phyloP scores from a whole-genome alignment of 2,888 invertebrate species.

The Callosobruchus maculatus region DNA sequence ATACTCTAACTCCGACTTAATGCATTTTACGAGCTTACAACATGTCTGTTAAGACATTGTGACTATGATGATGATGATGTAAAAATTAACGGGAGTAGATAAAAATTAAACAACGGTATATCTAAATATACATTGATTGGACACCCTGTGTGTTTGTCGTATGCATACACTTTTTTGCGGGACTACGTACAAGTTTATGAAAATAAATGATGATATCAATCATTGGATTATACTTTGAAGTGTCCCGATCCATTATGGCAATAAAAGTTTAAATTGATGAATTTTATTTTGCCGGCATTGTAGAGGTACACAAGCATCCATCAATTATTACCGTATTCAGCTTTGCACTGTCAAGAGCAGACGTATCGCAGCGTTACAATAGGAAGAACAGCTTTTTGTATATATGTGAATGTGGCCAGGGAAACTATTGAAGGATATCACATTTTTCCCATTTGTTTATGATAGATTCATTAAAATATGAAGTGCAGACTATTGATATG shows the following conservation, averaged over 20 bases:
- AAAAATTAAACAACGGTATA: too few species aligned
- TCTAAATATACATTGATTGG: too few species aligned
- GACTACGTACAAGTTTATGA: constrained; percentile 8
- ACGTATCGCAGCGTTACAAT: background rate
- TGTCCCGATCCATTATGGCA: constrained; percentile 21
- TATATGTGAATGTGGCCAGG: background rate
- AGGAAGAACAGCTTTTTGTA: background rate
- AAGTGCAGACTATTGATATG: background rate
- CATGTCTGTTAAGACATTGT: too few species aligned
- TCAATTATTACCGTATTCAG: background rate
- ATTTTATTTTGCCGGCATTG: constrained; percentile 10
- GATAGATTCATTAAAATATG: background rate
- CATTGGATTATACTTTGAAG: constrained; percentile 23
- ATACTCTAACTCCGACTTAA: too few species aligned
- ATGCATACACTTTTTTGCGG: background rate
- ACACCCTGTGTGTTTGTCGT: background rate
- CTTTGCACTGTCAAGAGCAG: background rate
- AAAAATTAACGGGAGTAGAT: too few species aligned
- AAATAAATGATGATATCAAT: constrained; percentile 25
- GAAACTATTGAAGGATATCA: background rate
- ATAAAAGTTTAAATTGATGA: constrained; percentile 28
- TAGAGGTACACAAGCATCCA: background rate
- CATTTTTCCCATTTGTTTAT: background rate
- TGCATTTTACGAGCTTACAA: too few species aligned
- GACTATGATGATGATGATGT: too few species aligned